Evolutionary conservation across 2,113 vertebrate genomes (phyloP), one percentile per base, ranked within the genome.

Genomic region (Elephantulus edwardii): DNA sequence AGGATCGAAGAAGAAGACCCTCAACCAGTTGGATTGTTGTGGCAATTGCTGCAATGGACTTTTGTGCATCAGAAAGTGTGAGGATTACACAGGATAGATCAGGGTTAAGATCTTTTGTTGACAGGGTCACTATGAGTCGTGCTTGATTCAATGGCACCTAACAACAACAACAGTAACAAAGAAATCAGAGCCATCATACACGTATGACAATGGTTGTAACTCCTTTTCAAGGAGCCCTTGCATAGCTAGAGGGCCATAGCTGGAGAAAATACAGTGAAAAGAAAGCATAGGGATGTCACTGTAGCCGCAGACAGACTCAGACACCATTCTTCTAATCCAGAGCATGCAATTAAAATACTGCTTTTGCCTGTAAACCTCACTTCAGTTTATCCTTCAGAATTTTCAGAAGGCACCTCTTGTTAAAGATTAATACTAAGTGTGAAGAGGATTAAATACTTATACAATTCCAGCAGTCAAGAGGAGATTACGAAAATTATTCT

Each of bases 361-460:
- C 26, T 76, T 85, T 89, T 76, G 74, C 54, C 44, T 85, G 40
- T 42, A 92, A 89, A 78, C 13, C 44, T 79, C 84, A 89, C 83
- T 93, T 77, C 6, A 52, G 44, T 60, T 93, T 88, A 89, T 85
- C 85, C 75, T 71, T 66, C 4, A 64, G 83, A 68, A 88, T 76
- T 91, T 94, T 92, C 50, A 82, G 91, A 46, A 93, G 85, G 70
- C 68, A 84, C 60, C 64, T 90, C 70, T 92, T 52, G 85, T 79
- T 91, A 52, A 88, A 83, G 64, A 89, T 92, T 95, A 93, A 84
- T 54, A 54, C 70, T 86, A 85, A 85, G 54, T 76, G 58, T 44
- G 85, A 92, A 93, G 88, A 88, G 71, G 90, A 90, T 94, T 95
- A 88, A 87, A 54, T 52, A 28, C 91, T 92, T 88, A 71, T 13